These are phyloP conservation scores for Drosophila bocki DNA, from an alignment of 1,140 invertebrate genomes.

Conservation along the genomic window DNA sequence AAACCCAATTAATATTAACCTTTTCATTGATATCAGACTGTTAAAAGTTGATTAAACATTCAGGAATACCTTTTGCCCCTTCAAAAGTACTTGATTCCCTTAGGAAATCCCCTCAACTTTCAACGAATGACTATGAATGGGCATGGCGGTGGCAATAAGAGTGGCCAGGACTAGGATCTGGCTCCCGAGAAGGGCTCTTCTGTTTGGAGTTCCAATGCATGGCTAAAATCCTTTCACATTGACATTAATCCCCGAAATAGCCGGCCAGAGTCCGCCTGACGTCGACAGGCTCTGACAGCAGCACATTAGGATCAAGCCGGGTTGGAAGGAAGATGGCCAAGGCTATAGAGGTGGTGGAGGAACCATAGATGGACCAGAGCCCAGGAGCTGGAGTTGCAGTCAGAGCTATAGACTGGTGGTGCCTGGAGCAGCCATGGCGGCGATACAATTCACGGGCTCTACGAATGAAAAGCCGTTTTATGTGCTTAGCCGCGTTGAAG, in stretches of 20 bases:
- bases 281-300: conserved; percentile 76
- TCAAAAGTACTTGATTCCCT: not conserved
- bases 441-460: conserved; percentile 14
- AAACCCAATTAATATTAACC: not conserved
- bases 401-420: conserved; percentile 3
- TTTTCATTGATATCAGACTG: not conserved
- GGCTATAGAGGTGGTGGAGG: conserved; percentile 5
- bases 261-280: conserved; percentile 59
- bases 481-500: conserved; percentile 36
- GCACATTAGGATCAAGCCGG: conserved; percentile 74
- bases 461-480: conserved; percentile 51
- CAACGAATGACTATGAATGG: conserved; percentile 1
- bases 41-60: not conserved
- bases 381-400: conserved; percentile 11
- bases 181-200: conserved; percentile 4
- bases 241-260: conserved; percentile 82
- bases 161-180: not conserved
- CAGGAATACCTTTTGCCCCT: not conserved
- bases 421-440: conserved; percentile 7
- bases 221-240: conserved; percentile 75
- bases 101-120: not conserved
- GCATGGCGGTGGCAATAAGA: conserved; percentile 5
- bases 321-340: conserved; percentile 47
- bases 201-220: conserved; percentile 32
- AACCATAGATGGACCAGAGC: conserved; percentile 6